phyloP scores from a whole-genome alignment of 2,888 invertebrate genomes.

The Pollenia griseotomentosa region DNA sequence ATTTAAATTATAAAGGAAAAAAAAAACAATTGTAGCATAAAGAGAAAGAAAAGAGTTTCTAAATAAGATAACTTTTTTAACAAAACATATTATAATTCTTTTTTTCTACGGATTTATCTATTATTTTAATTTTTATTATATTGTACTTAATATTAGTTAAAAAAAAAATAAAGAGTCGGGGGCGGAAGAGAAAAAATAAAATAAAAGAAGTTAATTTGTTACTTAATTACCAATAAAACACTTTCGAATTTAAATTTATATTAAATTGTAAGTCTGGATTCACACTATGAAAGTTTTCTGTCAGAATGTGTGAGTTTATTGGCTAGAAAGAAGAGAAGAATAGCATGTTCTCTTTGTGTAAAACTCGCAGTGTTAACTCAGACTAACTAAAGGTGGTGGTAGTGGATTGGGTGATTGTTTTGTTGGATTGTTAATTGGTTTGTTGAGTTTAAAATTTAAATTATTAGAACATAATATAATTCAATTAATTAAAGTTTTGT shows the following conservation, averaged over 20 bases:
- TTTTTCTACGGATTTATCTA: background rate
- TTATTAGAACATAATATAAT: slow-evolving; percentile 47
- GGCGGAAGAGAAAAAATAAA: background rate
- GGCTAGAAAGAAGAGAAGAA: background rate
- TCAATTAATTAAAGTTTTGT: slow-evolving; percentile 21
- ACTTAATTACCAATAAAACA: too few relatives aligned
- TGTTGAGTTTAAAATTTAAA: background rate
- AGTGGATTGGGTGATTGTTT: slow-evolving; percentile 6
- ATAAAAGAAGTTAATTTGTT: background rate
- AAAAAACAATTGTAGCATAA: slow-evolving; percentile 32
- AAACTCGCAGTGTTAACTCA: too few relatives aligned
- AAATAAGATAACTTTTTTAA: slow-evolving; percentile 10
- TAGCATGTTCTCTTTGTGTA: too few relatives aligned
- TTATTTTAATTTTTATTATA: too few relatives aligned
- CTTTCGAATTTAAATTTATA: too few relatives aligned
- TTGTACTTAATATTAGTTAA: slow-evolving; percentile 26
- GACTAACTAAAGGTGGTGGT: background rate
- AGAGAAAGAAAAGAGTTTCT: slow-evolving; percentile 4
- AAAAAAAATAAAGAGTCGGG: background rate
- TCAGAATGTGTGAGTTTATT: background rate
- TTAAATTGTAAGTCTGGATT: too few relatives aligned
- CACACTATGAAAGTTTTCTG: too few relatives aligned
- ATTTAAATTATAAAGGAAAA: slow-evolving; percentile 40
- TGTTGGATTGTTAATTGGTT: background rate
- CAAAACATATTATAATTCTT: slow-evolving; percentile 9